These are phyloP conservation scores for Sebastiscus tertius DNA, from an alignment of 2,797 vertebrate species.

Conservation along the genomic window DNA sequence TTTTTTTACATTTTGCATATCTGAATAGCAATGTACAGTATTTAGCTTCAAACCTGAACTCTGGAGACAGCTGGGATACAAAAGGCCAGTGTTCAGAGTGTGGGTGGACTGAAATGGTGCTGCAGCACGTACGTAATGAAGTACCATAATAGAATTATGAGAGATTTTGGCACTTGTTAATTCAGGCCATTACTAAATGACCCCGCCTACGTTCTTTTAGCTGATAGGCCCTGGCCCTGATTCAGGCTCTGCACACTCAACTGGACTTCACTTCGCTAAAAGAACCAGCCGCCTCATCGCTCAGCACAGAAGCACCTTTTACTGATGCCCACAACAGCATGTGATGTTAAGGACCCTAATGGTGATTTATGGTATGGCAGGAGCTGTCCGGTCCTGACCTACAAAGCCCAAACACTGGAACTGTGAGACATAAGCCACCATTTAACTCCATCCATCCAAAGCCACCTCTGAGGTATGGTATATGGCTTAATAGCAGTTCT, in stretches of 20 bases:
- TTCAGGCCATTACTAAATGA: slow-evolving; percentile 69
- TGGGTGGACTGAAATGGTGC: slow-evolving; percentile 67
- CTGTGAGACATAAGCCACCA: not conserved
- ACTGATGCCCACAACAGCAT: slow-evolving; percentile 44
- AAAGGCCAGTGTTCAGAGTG: slow-evolving; percentile 57
- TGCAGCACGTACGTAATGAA: slow-evolving; percentile 62
- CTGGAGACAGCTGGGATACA: slow-evolving; percentile 49
- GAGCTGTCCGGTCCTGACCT: not conserved
- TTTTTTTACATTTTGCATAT: slow-evolving; percentile 13
- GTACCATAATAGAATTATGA: slow-evolving; percentile 73
- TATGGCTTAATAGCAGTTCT: not conserved
- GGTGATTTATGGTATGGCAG: slow-evolving; percentile 34
- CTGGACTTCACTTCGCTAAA: slow-evolving; percentile 57
- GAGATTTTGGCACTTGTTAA: slow-evolving; percentile 75
- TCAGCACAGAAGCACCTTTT: slow-evolving; percentile 27
- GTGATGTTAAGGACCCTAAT: slow-evolving; percentile 34
- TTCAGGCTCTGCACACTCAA: slow-evolving; percentile 65
- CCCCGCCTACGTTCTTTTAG: slow-evolving; percentile 62
- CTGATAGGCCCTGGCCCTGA: slow-evolving; percentile 62
- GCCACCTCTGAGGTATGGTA: not conserved
- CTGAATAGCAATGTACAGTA: slow-evolving; percentile 11
- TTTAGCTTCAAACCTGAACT: slow-evolving; percentile 33
- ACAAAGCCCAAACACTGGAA: slow-evolving; percentile 4
- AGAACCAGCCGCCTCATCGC: slow-evolving; percentile 48
- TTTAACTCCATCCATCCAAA: slow-evolving; percentile 3